Conservation (phyloP, 2,113 vertebrate genomes). For the Triplophysa dalaica region DNA sequence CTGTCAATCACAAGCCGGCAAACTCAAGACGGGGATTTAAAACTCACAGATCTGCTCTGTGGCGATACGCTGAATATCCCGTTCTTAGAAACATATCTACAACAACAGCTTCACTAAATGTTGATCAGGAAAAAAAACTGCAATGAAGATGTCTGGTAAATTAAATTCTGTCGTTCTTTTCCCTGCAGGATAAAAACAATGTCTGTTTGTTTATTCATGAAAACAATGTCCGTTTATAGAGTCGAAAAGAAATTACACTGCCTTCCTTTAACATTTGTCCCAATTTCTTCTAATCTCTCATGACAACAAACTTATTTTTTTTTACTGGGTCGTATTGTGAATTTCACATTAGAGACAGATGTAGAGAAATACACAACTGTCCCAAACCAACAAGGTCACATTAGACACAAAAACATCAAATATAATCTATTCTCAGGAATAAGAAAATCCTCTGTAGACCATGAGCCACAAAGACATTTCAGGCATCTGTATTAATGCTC, state of each 20-base stretch:
- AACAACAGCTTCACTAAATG: conserved; percentile 4
- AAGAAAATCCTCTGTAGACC: too few relatives aligned
- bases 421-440: too few relatives aligned
- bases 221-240: neutral
- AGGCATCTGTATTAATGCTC: too few relatives aligned
- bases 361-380: neutral
- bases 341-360: conserved; percentile 1
- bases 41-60: neutral
- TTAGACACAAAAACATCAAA: too few relatives aligned
- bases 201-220: neutral
- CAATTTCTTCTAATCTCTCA: neutral
- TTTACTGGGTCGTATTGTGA: neutral
- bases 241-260: neutral
- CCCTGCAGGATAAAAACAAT: neutral
- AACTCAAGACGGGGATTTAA: neutral
- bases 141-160: neutral
- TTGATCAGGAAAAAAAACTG: neutral
- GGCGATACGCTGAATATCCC: neutral
- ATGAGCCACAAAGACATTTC: too few relatives aligned
- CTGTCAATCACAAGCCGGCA: conserved; percentile 38
- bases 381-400: neutral
- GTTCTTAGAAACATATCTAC: neutral
- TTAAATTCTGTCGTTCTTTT: neutral
- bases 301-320: neutral
- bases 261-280: neutral